Evolutionary conservation across 2,113 vertebrate genomes (phyloP).

Genomic region (Erythrocebus patas): DNA sequence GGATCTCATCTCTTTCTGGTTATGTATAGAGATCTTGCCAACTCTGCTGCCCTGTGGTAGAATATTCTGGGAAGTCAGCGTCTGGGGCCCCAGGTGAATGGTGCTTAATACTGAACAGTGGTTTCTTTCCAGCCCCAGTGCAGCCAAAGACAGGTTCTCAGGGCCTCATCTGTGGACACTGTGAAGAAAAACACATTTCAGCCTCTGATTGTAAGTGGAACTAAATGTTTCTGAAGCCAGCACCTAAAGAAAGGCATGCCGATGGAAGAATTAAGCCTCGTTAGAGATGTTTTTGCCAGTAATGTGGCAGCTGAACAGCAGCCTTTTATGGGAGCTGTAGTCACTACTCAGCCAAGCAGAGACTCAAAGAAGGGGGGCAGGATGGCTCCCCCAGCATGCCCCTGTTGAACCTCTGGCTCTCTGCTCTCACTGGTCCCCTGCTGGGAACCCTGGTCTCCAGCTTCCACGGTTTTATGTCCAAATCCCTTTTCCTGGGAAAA

Average conservation of each 20-base stretch:
- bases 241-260: slow-evolving; percentile 58
- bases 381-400: neutral
- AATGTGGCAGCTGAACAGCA: slow-evolving; percentile 44
- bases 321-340: neutral
- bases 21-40: neutral
- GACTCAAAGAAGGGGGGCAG: rapidly evolving
- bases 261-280: slow-evolving; percentile 53
- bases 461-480: neutral
- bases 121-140: slow-evolving; percentile 26
- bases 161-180: slow-evolving; percentile 43
- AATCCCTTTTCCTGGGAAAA: neutral
- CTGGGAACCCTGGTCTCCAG: neutral
- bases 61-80: neutral
- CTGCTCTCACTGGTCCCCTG: too few relatives aligned
- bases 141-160: slow-evolving; percentile 33
- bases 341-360: neutral
- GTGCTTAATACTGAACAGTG: neutral
- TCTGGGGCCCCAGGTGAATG: neutral
- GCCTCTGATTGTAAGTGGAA: slow-evolving; percentile 56
- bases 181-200: slow-evolving; percentile 68
- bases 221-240: slow-evolving; percentile 69
- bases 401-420: neutral
- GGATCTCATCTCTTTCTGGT: neutral
- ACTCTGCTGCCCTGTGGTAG: neutral
- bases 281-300: slow-evolving; percentile 57